phyloP scores from a whole-genome alignment of 2,797 vertebrate genomes.

The Falco biarmicus region DNA sequence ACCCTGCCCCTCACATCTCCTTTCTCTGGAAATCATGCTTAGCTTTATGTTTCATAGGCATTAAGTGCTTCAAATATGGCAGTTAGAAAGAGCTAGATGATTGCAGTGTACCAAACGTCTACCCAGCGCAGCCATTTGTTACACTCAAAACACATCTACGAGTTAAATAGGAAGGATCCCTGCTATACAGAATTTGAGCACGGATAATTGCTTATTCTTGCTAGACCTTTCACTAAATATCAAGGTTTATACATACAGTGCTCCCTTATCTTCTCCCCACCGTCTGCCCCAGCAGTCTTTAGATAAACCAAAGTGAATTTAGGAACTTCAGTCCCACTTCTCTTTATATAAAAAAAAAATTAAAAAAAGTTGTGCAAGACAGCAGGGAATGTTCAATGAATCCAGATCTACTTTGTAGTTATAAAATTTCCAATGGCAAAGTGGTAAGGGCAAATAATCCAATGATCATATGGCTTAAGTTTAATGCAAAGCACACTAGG shows the following conservation, averaged over 20 bases:
- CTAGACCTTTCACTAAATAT: slow-evolving; percentile 53
- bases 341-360: neutral
- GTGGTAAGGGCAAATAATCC: slow-evolving; percentile 52
- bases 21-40: neutral
- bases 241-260: slow-evolving; percentile 59
- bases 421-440: slow-evolving; percentile 54
- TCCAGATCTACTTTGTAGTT: slow-evolving; percentile 69
- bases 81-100: slow-evolving; percentile 28
- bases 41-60: neutral
- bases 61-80: slow-evolving; percentile 67
- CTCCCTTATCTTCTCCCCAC: slow-evolving; percentile 60
- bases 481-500: slow-evolving; percentile 71
- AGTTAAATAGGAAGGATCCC: slow-evolving; percentile 46
- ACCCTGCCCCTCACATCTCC: neutral
- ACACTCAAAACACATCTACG: slow-evolving; percentile 14
- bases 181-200: slow-evolving; percentile 54
- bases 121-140: neutral
- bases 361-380: slow-evolving; percentile 51
- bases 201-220: slow-evolving; percentile 13
- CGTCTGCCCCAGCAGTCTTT: slow-evolving; percentile 50
- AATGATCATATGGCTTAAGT: slow-evolving; percentile 73
- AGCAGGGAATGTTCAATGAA: slow-evolving; percentile 61
- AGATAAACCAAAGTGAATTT: slow-evolving; percentile 45
- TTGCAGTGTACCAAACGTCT: neutral
- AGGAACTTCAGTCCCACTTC: slow-evolving; percentile 50